phyloP scores from a whole-genome alignment of 1,140 invertebrate genomes.

The Brachionus plicatilis region DNA sequence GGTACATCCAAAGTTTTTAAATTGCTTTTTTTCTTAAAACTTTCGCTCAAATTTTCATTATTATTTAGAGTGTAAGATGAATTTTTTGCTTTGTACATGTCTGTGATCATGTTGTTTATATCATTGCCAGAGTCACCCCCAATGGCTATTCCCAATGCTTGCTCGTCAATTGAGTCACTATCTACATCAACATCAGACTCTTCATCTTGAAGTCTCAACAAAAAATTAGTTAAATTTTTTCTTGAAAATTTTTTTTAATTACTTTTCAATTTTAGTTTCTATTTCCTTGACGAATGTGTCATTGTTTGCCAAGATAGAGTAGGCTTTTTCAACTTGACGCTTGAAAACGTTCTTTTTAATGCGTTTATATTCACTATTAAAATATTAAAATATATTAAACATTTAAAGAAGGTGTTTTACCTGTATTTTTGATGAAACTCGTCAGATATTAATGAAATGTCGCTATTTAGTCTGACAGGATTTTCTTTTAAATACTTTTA shows the following conservation, averaged over 20 bases:
- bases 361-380: slow-evolving; percentile 35
- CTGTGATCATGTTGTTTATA: slow-evolving; percentile 24
- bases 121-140: background rate
- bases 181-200: background rate
- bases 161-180: slow-evolving; percentile 20
- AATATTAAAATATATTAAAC: background rate
- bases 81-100: slow-evolving; percentile 27
- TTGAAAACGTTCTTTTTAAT: slow-evolving; percentile 37
- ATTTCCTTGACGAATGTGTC: background rate
- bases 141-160: background rate
- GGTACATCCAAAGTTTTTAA: background rate
- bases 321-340: slow-evolving; percentile 39
- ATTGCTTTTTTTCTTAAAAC: background rate
- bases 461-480: background rate
- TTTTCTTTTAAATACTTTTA: slow-evolving; percentile 32
- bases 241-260: background rate
- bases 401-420: background rate
- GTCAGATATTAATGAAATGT: background rate
- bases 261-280: slow-evolving; percentile 14
- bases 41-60: background rate
- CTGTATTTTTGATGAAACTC: slow-evolving; percentile 11
- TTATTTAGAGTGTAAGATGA: background rate
- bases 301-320: background rate
- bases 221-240: background rate
- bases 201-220: background rate